phyloP scores from a whole-genome alignment of 1,140 invertebrate species.

The Drosophila parabipectinata region DNA sequence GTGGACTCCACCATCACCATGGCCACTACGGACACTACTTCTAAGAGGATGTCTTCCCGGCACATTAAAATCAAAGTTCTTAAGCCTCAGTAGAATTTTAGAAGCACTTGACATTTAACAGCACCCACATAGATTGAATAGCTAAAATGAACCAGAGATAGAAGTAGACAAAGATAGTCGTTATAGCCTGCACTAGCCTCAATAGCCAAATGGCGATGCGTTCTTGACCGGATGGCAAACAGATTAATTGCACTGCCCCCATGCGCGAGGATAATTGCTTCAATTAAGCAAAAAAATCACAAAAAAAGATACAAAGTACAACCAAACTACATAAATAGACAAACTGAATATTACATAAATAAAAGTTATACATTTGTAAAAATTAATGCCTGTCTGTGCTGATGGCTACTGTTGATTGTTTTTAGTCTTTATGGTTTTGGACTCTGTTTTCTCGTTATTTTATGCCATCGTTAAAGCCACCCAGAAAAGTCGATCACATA shows the following conservation, averaged over 20 bases:
- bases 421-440: constrained; percentile 21
- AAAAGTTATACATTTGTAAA: constrained; percentile 49
- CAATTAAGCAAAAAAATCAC: constrained; percentile 69
- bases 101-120: constrained; percentile 18
- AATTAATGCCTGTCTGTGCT: constrained; percentile 26
- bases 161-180: constrained; percentile 24
- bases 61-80: background rate
- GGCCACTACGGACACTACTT: constrained; percentile 77
- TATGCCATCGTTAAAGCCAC: constrained; percentile 49
- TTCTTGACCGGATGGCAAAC: constrained; percentile 50
- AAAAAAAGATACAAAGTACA: constrained; percentile 47
- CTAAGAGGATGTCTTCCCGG: constrained; percentile 22
- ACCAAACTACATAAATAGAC: constrained; percentile 14
- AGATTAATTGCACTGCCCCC: constrained; percentile 55
- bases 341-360: constrained; percentile 51
- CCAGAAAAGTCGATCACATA: constrained; percentile 27
- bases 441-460: constrained; percentile 28
- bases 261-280: constrained; percentile 76
- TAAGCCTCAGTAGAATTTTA: constrained; percentile 34
- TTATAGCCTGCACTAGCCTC: constrained; percentile 43
- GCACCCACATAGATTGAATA: constrained; percentile 21
- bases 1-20: constrained; percentile 63
- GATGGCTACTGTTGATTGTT: constrained; percentile 50
- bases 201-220: constrained; percentile 45
- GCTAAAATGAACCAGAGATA: constrained; percentile 14